Base-by-base conservation (phyloP, 2,888 invertebrate species). In the Zhuqinia jingwanae region DNA sequence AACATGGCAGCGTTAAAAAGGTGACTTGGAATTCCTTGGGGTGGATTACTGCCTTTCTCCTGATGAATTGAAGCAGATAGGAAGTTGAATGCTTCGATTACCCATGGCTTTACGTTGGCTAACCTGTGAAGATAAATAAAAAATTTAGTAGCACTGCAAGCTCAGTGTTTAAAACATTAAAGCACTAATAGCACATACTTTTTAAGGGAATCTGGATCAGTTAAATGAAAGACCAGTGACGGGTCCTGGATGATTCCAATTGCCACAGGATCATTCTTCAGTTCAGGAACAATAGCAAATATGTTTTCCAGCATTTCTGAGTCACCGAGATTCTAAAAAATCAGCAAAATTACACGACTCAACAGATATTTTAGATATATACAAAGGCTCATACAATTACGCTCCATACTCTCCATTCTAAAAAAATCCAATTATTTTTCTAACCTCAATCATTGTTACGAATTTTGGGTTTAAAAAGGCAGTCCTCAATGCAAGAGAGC, bases 201-300 rank as follows among this genome's bases (percentile, higher is more conserved):
- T 90, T 94, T 93, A 91, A 96, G 94, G 11, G 95, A 95, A 88
- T 95, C 94, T 0, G 94, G 93, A 91, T 95, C 95, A 0, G 95
- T 94, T 83, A 96, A 93, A 15, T 96, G 95, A 0, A 95, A 94
- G 89, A 96, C 93, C n/a, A 96, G 92, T 91, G 96, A 95, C 20
- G 95, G 95, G 92, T 96, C 96, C 91, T 95, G 95, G 15, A 96
- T 93, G 90, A 96, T 95, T 0, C 96, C 95, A 42, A 96, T 92
- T 0, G 96, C 95, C 15, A 95, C 94, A 53, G 95, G 95, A 92
- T 96, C 96, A 47, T 95, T 94, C 0, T 93, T 94, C 13, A 96
- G 92, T 0, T 95, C 95, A 8, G 96, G 96, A 0, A 95, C 95
- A 30, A 95, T 94, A 60, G 95, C 94, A 75, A 96, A 94, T 15